phyloP scores from a whole-genome alignment of 2,888 invertebrate genomes.

The Cantharis nigra region DNA sequence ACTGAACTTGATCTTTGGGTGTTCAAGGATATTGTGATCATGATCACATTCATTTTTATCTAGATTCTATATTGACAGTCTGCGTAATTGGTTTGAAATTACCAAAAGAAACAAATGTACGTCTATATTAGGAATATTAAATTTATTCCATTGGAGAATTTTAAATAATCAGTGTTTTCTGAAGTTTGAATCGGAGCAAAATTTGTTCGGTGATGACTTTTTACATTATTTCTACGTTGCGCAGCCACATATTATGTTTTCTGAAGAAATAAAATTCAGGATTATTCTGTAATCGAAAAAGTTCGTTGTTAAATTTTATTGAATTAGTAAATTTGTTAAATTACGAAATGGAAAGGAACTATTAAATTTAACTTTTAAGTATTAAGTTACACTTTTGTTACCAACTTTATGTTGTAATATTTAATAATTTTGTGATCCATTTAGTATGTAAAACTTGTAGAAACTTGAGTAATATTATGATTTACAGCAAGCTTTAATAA shows the following conservation, averaged over 20 bases:
- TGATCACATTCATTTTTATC: not conserved
- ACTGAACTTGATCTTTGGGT: not conserved
- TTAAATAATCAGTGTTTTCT: not conserved
- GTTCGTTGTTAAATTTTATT: not conserved
- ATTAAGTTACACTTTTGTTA: not conserved
- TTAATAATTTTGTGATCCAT: not conserved
- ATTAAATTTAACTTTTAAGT: not conserved
- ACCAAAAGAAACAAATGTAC: no score
- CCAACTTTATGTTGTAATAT: not conserved
- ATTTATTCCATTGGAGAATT: not conserved
- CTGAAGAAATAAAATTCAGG: not conserved
- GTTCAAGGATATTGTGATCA: not conserved
- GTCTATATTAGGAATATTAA: no score
- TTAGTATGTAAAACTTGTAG: not conserved
- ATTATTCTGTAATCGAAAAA: not conserved
- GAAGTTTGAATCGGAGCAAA: not conserved
- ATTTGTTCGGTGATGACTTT: no score
- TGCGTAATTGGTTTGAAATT: no score
- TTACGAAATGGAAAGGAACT: not conserved
- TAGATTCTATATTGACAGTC: not conserved
- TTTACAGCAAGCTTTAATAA: not conserved
- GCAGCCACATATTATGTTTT: not conserved
- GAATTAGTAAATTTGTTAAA: not conserved
- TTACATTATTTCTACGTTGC: not conserved
- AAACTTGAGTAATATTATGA: not conserved